These are phyloP conservation scores for Oscheius sp. DNA, from an alignment of 2,888 invertebrate genomes.

Conservation along the genomic window DNA sequence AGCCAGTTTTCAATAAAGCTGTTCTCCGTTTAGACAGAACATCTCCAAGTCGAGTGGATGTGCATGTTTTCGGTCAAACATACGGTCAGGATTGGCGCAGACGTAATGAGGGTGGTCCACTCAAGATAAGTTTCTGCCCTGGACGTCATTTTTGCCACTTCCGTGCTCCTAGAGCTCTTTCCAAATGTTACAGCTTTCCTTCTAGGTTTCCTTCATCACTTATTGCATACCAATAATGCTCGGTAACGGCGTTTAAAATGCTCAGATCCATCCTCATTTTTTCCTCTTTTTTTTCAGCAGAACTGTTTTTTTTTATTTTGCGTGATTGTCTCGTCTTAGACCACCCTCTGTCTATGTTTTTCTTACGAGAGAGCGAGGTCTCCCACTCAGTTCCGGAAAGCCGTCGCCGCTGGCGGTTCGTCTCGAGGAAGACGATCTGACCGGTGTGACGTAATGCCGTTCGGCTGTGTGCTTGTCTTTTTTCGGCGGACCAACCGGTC, in stretches of 20 bases:
- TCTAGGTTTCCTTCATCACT: not conserved
- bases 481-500: conserved; percentile 35
- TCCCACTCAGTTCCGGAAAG: conserved; percentile 27
- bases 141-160: not conserved
- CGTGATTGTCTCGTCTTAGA: conserved; percentile 21
- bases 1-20: conserved; percentile 32
- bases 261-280: too few relatives aligned
- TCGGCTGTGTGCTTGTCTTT: conserved; percentile 36
- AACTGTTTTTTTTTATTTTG: not conserved
- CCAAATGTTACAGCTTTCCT: too few relatives aligned
- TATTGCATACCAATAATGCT: not conserved
- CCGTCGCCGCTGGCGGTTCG: conserved; percentile 22
- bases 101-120: conserved; percentile 35
- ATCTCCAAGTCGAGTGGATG: conserved; percentile 34
- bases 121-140: conserved; percentile 8
- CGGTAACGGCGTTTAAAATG: too few relatives aligned
- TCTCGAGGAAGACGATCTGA: conserved; percentile 30
- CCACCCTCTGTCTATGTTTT: conserved; percentile 26
- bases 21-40: conserved; percentile 36
- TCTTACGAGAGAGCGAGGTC: conserved; percentile 11
- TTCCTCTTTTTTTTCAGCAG: too few relatives aligned
- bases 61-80: conserved; percentile 36
- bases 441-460: conserved; percentile 37
- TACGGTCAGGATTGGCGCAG: conserved; percentile 34
- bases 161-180: too few relatives aligned